phyloP scores from a whole-genome alignment of 2,113 vertebrate genomes.

The Cyanoramphus novaezelandiae region DNA sequence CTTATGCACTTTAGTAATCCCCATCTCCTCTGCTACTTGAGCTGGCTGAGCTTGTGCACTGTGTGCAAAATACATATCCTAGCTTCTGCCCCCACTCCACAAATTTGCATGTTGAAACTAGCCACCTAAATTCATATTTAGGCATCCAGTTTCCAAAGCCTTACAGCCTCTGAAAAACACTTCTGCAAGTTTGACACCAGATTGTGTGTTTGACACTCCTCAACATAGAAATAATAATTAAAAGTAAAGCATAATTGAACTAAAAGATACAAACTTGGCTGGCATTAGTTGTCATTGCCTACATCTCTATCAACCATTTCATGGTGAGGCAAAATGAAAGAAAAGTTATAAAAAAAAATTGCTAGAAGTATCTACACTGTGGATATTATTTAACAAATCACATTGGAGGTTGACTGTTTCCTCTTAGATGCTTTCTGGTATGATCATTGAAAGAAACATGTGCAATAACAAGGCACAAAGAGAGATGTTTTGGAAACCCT shows the following conservation, averaged over 20 bases:
- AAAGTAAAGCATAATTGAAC: not conserved
- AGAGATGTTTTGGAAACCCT: not conserved
- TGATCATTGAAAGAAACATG: rapidly evolving
- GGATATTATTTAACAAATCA: not conserved
- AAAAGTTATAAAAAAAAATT: not conserved
- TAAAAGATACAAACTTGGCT: not conserved
- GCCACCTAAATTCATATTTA: not conserved
- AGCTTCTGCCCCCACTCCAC: rapidly evolving
- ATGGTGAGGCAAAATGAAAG: not conserved
- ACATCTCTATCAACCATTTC: not conserved
- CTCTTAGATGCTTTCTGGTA: not conserved
- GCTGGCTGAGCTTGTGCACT: not conserved
- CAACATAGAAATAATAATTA: not conserved
- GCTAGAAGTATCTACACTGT: not conserved
- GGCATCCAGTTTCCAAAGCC: not conserved
- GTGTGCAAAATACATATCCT: not conserved
- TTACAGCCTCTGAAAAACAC: not conserved
- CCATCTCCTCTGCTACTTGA: not conserved
- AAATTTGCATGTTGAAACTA: not conserved
- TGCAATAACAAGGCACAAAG: not conserved
- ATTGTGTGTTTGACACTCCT: not conserved
- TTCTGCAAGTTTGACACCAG: not conserved
- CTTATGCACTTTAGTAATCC: not conserved
- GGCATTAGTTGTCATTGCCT: not conserved
- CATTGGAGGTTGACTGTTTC: rapidly evolving